Percentiles rank a stretch among this genome's conserved stretches.
These are phyloP conservation scores for Dolichomitus sp. DNA, from an alignment of 2,888 invertebrate genomes.

Conservation along the genomic window DNA sequence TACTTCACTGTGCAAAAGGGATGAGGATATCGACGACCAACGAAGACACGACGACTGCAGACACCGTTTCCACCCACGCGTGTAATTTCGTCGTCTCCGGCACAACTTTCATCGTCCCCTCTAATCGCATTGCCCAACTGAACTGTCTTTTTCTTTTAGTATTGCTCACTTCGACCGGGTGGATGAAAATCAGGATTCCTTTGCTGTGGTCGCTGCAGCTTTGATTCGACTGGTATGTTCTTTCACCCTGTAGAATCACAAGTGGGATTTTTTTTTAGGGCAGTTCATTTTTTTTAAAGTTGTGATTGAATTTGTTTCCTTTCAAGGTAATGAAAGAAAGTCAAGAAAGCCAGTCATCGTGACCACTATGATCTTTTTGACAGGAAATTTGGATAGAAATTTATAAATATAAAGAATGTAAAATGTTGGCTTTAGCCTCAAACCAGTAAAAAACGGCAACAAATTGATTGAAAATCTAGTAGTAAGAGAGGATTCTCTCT, in stretches of 20 bases:
- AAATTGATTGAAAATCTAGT: conserved; percentile 52
- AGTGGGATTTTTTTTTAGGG: neutral
- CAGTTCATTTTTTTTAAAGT: neutral
- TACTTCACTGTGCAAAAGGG: neutral
- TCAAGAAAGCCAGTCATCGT: neutral
- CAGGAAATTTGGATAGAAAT: neutral
- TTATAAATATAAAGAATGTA: neutral
- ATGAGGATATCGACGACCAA: conserved; percentile 29
- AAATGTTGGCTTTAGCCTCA: neutral
- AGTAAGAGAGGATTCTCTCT: conserved; percentile 18
- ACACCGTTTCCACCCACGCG: neutral
- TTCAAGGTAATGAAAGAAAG: neutral
- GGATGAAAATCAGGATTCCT: neutral
- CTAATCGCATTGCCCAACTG: conserved; percentile 46
- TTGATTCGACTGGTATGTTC: neutral
- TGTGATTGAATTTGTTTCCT: neutral
- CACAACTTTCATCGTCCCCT: conserved; percentile 21
- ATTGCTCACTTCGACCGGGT: conserved; percentile 21
- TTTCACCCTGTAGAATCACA: neutral
- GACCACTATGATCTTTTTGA: neutral
- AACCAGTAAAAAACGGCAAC: conserved; percentile 12
- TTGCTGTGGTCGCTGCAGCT: neutral
- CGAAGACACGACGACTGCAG: conserved; percentile 10
- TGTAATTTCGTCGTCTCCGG: conserved; percentile 13
- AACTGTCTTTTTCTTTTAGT: conserved; percentile 8